Evolutionary conservation across 1,140 invertebrate species (phyloP).

Genomic region (Melitaea cinxia): DNA sequence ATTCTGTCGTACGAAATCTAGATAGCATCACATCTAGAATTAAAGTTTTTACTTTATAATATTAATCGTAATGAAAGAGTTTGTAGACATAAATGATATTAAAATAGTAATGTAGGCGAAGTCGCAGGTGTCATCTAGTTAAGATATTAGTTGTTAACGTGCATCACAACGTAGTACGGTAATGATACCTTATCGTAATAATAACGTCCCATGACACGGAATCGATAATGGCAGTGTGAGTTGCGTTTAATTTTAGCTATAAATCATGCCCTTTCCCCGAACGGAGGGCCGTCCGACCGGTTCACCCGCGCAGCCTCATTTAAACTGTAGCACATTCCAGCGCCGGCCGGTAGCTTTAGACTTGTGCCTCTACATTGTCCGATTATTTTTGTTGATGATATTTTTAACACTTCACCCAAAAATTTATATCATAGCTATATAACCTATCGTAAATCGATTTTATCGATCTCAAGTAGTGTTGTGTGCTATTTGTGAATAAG

Average conservation of each 20-base stretch:
- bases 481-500: too few species aligned
- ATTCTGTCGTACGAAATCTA: too few species aligned
- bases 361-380: constrained; percentile 10
- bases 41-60: too few species aligned
- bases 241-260: constrained; percentile 71
- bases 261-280: constrained; percentile 77
- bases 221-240: constrained; percentile 51
- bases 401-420: neutral
- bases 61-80: too few species aligned
- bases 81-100: too few species aligned
- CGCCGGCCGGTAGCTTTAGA: constrained; percentile 23
- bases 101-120: too few species aligned
- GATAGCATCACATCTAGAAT: too few species aligned
- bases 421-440: neutral
- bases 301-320: constrained; percentile 75
- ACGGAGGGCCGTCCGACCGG: constrained; percentile 67
- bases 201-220: constrained; percentile 32
- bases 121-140: too few species aligned
- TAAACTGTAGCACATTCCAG: constrained; percentile 81
- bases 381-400: neutral
- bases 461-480: too few species aligned
- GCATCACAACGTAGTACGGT: neutral
- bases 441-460: too few species aligned
- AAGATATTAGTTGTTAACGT: neutral
- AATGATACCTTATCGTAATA: constrained; percentile 27